A percentile compares a stretch with the other conserved stretches of the same genome.
Evolutionary conservation across 2,888 invertebrate genomes (phyloP).

Genomic region (Drosophila ezoana): DNA sequence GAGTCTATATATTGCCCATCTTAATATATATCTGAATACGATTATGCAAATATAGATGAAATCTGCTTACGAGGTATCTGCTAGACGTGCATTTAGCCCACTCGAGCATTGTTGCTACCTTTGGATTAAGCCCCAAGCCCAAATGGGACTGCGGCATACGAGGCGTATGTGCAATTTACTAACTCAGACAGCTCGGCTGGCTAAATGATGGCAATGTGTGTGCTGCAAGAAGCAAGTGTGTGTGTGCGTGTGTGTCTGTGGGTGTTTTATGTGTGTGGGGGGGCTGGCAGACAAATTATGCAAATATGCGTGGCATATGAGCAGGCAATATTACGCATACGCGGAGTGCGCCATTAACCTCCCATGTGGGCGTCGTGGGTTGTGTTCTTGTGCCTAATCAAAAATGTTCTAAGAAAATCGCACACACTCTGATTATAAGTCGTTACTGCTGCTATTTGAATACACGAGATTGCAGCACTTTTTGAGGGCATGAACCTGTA

Average conservation of each 20-base stretch:
- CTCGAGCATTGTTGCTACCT: constrained; percentile 10
- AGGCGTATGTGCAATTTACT: constrained; percentile 76
- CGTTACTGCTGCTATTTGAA: constrained; percentile 32
- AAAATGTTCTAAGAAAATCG: constrained; percentile 52
- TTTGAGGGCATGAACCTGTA: not conserved
- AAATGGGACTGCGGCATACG: constrained; percentile 52
- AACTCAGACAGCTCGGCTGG: constrained; percentile 72
- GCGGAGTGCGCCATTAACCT: constrained; percentile 72
- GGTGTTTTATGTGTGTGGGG: constrained; percentile 10
- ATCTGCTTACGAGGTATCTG: constrained; percentile 1
- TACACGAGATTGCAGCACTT: constrained; percentile 35
- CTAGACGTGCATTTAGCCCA: not conserved
- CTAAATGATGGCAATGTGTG: constrained; percentile 74
- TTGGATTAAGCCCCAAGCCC: constrained; percentile 16
- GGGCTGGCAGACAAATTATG: constrained; percentile 67
- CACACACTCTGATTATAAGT: constrained; percentile 47
- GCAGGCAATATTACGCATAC: constrained; percentile 74
- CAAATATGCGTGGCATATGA: constrained; percentile 74
- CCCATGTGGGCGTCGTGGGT: constrained; percentile 24
- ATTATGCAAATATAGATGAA: not conserved
- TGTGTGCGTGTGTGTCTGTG: constrained; percentile 4
- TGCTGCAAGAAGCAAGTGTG: not conserved
- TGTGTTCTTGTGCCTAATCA: constrained; percentile 63
- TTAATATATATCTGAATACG: not conserved
- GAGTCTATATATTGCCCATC: too few relatives aligned